Percentiles rank a stretch among this genome's conserved stretches.
Conservation (phyloP, 1,140 invertebrate species). For the Babylonia areolata region DNA sequence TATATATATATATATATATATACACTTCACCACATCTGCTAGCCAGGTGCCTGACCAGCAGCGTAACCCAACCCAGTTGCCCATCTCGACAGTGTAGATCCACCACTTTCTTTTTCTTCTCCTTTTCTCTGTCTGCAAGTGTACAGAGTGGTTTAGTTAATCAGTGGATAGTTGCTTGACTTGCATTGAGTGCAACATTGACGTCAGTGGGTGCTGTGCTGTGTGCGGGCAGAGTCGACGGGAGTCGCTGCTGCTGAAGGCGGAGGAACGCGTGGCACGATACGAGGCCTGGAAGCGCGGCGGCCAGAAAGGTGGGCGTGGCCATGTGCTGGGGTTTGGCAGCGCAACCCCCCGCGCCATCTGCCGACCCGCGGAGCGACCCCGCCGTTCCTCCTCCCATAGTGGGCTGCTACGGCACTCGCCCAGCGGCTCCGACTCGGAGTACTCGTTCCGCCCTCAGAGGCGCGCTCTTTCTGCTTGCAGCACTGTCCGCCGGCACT, state of each 20-base stretch:
- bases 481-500: slow-evolving; percentile 72
- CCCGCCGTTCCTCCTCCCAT: slow-evolving; percentile 71
- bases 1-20: too few species aligned
- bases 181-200: too few species aligned
- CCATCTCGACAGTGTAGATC: too few species aligned
- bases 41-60: too few species aligned
- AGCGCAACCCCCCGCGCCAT: slow-evolving; percentile 71
- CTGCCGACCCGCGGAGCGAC: slow-evolving; percentile 69
- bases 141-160: too few species aligned
- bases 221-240: slow-evolving; percentile 59
- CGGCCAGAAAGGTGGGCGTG: slow-evolving; percentile 69
- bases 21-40: too few species aligned
- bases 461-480: slow-evolving; percentile 72
- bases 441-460: slow-evolving; percentile 66
- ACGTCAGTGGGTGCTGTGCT: not conserved
- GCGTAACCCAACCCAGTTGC: too few species aligned
- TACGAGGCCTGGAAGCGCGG: slow-evolving; percentile 70
- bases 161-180: too few species aligned
- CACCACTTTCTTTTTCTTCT: too few species aligned
- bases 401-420: slow-evolving; percentile 68
- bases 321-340: slow-evolving; percentile 68
- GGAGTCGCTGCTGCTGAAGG: slow-evolving; percentile 67
- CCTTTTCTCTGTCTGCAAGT: too few species aligned
- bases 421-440: slow-evolving; percentile 71
- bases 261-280: slow-evolving; percentile 67